phyloP scores from a whole-genome alignment of 2,797 vertebrate genomes.

The Lutjanus campechanus region DNA sequence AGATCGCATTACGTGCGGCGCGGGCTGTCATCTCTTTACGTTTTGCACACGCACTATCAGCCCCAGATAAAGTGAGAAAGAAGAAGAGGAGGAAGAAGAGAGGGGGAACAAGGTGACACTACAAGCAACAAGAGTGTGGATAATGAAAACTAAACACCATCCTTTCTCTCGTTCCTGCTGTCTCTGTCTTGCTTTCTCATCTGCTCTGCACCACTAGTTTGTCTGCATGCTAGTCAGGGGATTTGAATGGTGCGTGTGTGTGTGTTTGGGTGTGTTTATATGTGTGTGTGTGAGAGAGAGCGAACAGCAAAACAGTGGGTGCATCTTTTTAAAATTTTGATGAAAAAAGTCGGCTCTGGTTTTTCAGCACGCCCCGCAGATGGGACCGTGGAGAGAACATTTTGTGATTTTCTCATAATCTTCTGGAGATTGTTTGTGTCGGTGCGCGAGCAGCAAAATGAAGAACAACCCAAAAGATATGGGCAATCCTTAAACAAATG shows the following conservation, averaged over 20 bases:
- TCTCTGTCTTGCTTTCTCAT: conserved; percentile 61
- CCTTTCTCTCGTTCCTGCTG: conserved; percentile 38
- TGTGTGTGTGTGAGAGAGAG: not conserved
- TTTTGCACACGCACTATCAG: conserved; percentile 55
- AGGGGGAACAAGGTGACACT: conserved; percentile 71
- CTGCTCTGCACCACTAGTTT: conserved; percentile 58
- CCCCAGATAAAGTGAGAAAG: conserved; percentile 38
- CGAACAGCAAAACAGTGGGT: conserved; percentile 41
- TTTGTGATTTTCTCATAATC: conserved; percentile 59
- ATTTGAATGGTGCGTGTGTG: conserved; percentile 41
- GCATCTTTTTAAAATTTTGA: conserved; percentile 53
- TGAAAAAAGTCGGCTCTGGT: conserved; percentile 38
- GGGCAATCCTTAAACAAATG: conserved; percentile 3
- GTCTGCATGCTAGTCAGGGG: conserved; percentile 63
- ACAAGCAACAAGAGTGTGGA: conserved; percentile 68
- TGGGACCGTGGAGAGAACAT: conserved; percentile 29
- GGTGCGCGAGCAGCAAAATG: not conserved
- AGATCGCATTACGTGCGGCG: conserved; percentile 40
- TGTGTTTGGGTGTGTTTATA: not conserved
- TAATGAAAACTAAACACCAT: conserved; percentile 78
- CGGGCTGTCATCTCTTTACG: conserved; percentile 30
- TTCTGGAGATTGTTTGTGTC: conserved; percentile 45
- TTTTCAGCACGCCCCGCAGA: conserved; percentile 43
- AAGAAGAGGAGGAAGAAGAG: conserved; percentile 13
- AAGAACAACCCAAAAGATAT: conserved; percentile 28